Evolutionary conservation across 2,113 vertebrate species (phyloP), one percentile per base, ranked within the genome.

Genomic region (Chamaetylas fuelleborni): DNA sequence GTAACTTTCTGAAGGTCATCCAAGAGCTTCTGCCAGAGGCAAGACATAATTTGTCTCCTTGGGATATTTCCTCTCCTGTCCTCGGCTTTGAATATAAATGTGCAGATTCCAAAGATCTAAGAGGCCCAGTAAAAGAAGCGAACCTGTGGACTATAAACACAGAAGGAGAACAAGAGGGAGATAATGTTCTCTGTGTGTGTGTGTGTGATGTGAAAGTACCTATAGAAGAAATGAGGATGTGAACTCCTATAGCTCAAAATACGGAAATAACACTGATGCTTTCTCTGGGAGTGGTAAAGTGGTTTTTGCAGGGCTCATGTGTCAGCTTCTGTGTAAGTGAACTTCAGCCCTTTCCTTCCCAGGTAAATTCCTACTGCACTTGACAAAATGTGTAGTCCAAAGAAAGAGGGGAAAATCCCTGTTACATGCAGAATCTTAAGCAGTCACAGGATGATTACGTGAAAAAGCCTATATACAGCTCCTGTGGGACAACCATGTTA

Each of bases 151-250:
- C 33, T 62, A 24, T 8, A 47, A 83, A 73, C 43, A 51, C 36
- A 77, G 60, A 90, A 77, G 45, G 20, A 62, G 43, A 80, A 83
- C 8, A 8, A 19, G 45, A 92, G 14, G 23, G 28, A 71, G 31
- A 13, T 20, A 10, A n/a, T 11, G 4, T 22, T 67, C 19, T 58
- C 2, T 40, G 2, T 65, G 45, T 45, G 7, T 58, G 23, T 15
- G 29, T 23, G 20, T 5, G 29, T 4, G 69, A 79, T 76, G 48
- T 81, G 78, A 92, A 93, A 95, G 84, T 71, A n/a, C 8, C 92
- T 88, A 43, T 70, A 94, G 81, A 43, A 86, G 87, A 97, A 96
- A 91, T 70, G 81, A 96, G 94, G 95, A 96, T 86, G 83, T 96
- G 89, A 95, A 92, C 88, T 92, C 90, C 72, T 88, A 13, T 34